Evolutionary conservation across 2,113 vertebrate species (phyloP), one percentile per base, ranked within the genome.

Genomic region (Hymenochirus boettgeri): DNA sequence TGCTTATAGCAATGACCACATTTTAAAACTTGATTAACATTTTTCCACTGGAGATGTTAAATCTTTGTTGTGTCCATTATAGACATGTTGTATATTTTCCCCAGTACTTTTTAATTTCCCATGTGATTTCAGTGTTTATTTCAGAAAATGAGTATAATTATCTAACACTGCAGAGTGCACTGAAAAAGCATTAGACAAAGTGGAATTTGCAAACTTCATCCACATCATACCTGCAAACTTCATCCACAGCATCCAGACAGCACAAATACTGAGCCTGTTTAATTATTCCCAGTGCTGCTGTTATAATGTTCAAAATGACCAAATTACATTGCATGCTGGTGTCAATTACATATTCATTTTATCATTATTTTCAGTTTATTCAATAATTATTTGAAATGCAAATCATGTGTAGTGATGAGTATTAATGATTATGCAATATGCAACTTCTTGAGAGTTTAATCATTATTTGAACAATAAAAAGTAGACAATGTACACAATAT

Each of bases 301-400:
- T 67, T 52, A 59, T 66, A 45, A 59, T 69, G 53, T 59, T 35
- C 65, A 69, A 60, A 46, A 69, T 31, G 42, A 53, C 45, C 31
- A 7, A 13, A 60, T 60, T 69, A 60, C 57, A 42, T 6, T 50
- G n/a, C 57, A 48, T 46, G 4, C 21, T 53, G 47, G 57, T 45
- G 56, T 67, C 56, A 67, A 52, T 59, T 56, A 60, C 57, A 60
- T 53, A 69, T 53, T 47, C 45, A 33, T 51, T 35, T 31, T 55
- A 69, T 35, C 59, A 60, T 59, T 46, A 17, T 18, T 26, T 31
- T 35, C 35, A 31, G n/a, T 24, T n/a, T n/a, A n/a, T n/a, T n/a
- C 26, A 10, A 42, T 42, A 17, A 42, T 13, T 42, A 46, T 57
- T 35, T 17, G 13, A 51, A 22, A 39, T 19, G 46, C 18, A 21